A percentile compares a stretch with the other conserved stretches of the same genome.
These are phyloP conservation scores for Bombus vancouverensis DNA, from an alignment of 1,140 invertebrate species.

Conservation along the genomic window DNA sequence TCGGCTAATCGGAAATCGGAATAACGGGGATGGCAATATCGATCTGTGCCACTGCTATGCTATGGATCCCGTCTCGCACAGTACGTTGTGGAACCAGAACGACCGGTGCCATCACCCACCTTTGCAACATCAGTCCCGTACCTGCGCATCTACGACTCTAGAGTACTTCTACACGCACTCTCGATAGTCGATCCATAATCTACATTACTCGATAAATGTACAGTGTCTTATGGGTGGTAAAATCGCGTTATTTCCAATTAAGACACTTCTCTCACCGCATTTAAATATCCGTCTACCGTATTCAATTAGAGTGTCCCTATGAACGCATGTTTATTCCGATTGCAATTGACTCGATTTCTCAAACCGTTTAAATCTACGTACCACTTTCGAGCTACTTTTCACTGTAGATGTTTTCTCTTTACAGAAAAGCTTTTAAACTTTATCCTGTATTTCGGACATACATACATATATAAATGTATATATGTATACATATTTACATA, in stretches of 20 bases:
- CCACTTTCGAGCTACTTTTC: slow-evolving; percentile 3
- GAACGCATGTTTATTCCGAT: slow-evolving; percentile 16
- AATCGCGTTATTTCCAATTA: slow-evolving; percentile 62
- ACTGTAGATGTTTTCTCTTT: neutral
- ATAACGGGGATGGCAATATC: slow-evolving; percentile 71
- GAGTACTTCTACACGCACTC: slow-evolving; percentile 80
- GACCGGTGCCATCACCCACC: slow-evolving; percentile 66
- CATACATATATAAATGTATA: neutral
- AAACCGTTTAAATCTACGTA: neutral
- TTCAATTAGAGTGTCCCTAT: slow-evolving; percentile 19
- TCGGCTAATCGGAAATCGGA: slow-evolving; percentile 67
- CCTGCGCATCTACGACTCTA: slow-evolving; percentile 76
- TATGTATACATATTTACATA: neutral
- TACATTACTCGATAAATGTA: slow-evolving; percentile 61
- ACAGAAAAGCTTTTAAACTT: slow-evolving; percentile 1
- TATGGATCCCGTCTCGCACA: slow-evolving; percentile 64
- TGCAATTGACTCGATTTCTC: slow-evolving; percentile 11
- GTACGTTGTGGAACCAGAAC: slow-evolving; percentile 68
- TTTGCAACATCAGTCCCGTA: slow-evolving; percentile 68
- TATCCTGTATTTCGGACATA: neutral
- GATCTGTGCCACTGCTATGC: slow-evolving; percentile 56
- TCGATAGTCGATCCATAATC: slow-evolving; percentile 77
- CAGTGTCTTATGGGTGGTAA: slow-evolving; percentile 53
- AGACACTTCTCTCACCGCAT: slow-evolving; percentile 49
- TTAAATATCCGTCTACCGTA: slow-evolving; percentile 5